Evolutionary conservation across 2,113 vertebrate species (phyloP).

Genomic region (Tachysurus vachellii): DNA sequence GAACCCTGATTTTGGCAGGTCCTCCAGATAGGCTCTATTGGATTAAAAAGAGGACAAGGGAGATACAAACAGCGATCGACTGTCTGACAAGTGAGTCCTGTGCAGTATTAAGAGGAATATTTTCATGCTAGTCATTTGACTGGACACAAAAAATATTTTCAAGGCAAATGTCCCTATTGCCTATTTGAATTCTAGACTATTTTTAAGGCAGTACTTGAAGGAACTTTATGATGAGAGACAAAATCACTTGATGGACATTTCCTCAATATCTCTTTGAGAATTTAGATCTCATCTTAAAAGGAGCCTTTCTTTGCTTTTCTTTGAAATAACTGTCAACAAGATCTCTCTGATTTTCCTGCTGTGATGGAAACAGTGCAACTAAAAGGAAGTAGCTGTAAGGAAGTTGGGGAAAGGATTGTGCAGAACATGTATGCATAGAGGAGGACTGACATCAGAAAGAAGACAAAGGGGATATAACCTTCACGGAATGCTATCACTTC

Average conservation of each 20-base stretch:
- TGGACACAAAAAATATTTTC: background rate
- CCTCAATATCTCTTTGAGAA: constrained; percentile 63
- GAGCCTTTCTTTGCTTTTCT: constrained; percentile 69
- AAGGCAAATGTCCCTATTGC: background rate
- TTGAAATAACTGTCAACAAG: constrained; percentile 57
- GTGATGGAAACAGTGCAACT: constrained; percentile 53
- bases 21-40: constrained; percentile 49
- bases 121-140: constrained; percentile 1
- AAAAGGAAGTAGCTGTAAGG: constrained; percentile 53
- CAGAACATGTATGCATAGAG: constrained; percentile 46
- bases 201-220: background rate
- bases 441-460: constrained; percentile 51
- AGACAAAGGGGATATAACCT: constrained; percentile 63
- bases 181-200: constrained; percentile 7
- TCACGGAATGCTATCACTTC: constrained; percentile 40
- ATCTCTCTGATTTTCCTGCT: constrained; percentile 65
- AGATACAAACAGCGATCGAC: constrained; percentile 54
- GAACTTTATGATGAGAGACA: constrained; percentile 54
- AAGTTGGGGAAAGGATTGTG: constrained; percentile 47
- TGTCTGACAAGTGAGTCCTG: background rate
- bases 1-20: constrained; percentile 48
- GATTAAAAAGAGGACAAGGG: constrained; percentile 56
- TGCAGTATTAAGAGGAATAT: background rate
- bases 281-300: constrained; percentile 79
- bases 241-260: constrained; percentile 53